phyloP scores from a whole-genome alignment of 92 coral and sea anemone species.

The Epizoanthus fatuus region DNA sequence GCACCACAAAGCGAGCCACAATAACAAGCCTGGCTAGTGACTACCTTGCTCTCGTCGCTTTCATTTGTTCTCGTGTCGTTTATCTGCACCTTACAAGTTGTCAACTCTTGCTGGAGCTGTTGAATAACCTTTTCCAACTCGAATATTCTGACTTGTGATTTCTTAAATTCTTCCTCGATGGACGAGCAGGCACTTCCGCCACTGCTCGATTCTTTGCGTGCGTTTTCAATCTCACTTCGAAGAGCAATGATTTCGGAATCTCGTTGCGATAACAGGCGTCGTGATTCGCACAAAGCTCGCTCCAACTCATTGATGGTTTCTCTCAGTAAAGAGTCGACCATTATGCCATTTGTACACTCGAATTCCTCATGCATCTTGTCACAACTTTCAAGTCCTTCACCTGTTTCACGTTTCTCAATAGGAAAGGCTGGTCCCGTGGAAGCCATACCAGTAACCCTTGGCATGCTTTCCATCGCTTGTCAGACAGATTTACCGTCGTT shows the following conservation, averaged over 20 bases:
- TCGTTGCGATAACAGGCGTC: constrained; percentile 82
- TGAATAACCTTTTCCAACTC: constrained; percentile 87
- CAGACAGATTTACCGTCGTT: background rate
- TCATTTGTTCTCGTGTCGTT: constrained; percentile 47
- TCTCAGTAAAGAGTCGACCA: constrained; percentile 73
- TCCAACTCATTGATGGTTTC: constrained; percentile 91
- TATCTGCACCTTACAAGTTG: constrained; percentile 64
- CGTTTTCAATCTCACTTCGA: constrained; percentile 78
- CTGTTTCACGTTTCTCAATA: constrained; percentile 82
- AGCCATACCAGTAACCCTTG: background rate
- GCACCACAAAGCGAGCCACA: constrained; percentile 95
- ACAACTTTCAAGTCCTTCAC: constrained; percentile 86
- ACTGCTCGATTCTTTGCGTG: constrained; percentile 46
- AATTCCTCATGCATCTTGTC: constrained; percentile 79
- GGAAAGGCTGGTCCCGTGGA: background rate
- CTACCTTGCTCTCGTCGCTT: constrained; percentile 31
- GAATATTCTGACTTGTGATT: constrained; percentile 79
- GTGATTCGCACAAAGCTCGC: constrained; percentile 89
- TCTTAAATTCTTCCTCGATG: constrained; percentile 86
- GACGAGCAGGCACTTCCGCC: constrained; percentile 55
- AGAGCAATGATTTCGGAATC: constrained; percentile 84
- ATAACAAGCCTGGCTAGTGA: constrained; percentile 79
- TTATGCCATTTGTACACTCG: constrained; percentile 39
- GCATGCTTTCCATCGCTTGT: constrained; percentile 8
- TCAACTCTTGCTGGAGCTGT: constrained; percentile 77